Base-by-base conservation (phyloP, 2,797 vertebrate species). In the Sus cebifrons region DNA sequence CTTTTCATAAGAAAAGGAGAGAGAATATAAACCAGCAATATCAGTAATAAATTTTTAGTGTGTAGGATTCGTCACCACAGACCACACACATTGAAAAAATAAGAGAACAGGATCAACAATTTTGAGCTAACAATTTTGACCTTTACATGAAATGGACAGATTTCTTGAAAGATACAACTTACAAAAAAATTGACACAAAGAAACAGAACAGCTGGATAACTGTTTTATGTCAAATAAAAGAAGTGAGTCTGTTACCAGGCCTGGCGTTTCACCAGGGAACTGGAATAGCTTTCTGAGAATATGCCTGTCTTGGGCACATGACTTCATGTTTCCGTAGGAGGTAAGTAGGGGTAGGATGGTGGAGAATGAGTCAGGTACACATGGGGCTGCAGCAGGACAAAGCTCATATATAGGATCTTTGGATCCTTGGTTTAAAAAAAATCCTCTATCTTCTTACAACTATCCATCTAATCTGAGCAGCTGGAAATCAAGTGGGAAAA, bases 101-200 rank as follows among this genome's bases (percentile, higher is more conserved):
- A 94, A 89, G 25, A 78, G n/a, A 85, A 73, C 36, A 85, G 6
- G 49, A 23, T 65, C 49, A 85, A 74, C 14, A 74, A 32, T n/a
- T 81, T 62, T 29, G 25, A 21, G 40, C 5, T 32, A 85, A 74
- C 3, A 52, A 73, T 73, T 92, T 2, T 60, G 60, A 73, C 16
- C 40, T 6, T 89, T 83, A 89, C 49, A 58, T 68, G 77, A 83
- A 83, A 83, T 60, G 36, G 60, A 44, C 5, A 54, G 11, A 18
- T 62, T 78, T 78, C 60, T 92, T 78, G 58, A 86, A 89, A 78
- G 83, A 78, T 13, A 58, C 40, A 81, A 91, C 49, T 3, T 90
- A 73, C 4, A 73, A 73, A 49, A 58, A 58, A 73, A 65, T 7
- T 27, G 12, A 88, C 36, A 58, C 1, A 29, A 56, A 86, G 21